Conservation (phyloP, 2,888 invertebrate species). For the Trichogramma evanescens region DNA sequence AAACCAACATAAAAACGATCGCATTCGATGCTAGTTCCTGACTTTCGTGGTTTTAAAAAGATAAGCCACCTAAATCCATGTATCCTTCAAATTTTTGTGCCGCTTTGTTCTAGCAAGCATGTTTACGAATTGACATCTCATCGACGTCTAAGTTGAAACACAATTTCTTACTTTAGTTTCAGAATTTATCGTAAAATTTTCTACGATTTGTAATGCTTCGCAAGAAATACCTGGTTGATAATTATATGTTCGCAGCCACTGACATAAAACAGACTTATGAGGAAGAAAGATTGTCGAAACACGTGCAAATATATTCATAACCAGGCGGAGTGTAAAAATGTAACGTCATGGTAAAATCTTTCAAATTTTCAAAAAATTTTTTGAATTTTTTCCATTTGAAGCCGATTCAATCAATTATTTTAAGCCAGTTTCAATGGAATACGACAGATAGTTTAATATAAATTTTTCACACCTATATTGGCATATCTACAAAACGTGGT, state of each 20-base stretch:
- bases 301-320: not conserved
- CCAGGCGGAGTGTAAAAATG: not conserved
- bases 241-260: too few relatives aligned
- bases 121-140: conserved; percentile 12
- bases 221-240: too few relatives aligned
- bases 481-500: too few relatives aligned
- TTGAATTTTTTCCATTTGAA: not conserved
- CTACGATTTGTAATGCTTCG: too few relatives aligned
- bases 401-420: too few relatives aligned
- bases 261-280: not conserved
- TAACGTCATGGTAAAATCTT: not conserved
- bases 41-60: conserved; percentile 4
- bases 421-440: too few relatives aligned
- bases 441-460: too few relatives aligned
- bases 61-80: conserved; percentile 20
- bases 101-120: not conserved
- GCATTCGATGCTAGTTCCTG: conserved; percentile 9
- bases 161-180: not conserved
- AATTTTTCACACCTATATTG: too few relatives aligned
- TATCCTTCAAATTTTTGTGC: conserved; percentile 19
- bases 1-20: conserved; percentile 14
- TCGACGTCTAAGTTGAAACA: conserved; percentile 13
- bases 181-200: too few relatives aligned
- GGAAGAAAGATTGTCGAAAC: not conserved
- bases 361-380: not conserved